A percentile compares a stretch with the other conserved stretches of the same genome.
phyloP scores from a whole-genome alignment of 2,888 invertebrate genomes.

The Amorpha juglandis region DNA sequence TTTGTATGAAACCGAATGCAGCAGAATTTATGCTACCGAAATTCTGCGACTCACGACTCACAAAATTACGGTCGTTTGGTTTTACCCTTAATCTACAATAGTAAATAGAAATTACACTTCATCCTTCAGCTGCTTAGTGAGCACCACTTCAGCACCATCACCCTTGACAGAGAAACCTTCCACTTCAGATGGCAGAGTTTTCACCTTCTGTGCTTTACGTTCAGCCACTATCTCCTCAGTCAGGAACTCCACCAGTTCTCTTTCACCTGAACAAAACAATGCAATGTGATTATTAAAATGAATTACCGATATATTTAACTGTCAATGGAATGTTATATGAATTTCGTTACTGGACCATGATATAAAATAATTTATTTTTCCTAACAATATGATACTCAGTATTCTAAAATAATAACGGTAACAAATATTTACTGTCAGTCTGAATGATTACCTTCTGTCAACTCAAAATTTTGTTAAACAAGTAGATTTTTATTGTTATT shows the following conservation, averaged over 20 bases:
- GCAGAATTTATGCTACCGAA: too few species aligned
- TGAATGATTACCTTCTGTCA: too few species aligned
- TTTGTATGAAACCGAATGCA: too few species aligned
- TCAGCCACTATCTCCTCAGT: slow-evolving; percentile 97
- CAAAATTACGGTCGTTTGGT: too few species aligned
- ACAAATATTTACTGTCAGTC: too few species aligned
- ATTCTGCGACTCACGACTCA: too few species aligned
- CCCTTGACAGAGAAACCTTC: slow-evolving; percentile 92
- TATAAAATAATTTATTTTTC: too few species aligned
- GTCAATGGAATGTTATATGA: neutral
- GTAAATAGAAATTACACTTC: slow-evolving; percentile 90
- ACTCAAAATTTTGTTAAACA: too few species aligned
- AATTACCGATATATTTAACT: neutral
- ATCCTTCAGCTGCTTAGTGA: slow-evolving; percentile 88
- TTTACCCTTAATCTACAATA: too few species aligned
- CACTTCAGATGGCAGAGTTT: slow-evolving; percentile 89
- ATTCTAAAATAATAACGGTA: too few species aligned
- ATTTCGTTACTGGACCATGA: neutral
- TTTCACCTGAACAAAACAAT: slow-evolving; percentile 85
- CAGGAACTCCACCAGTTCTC: slow-evolving; percentile 94
- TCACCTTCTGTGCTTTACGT: slow-evolving; percentile 91
- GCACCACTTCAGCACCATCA: slow-evolving; percentile 93
- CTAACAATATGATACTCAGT: too few species aligned
- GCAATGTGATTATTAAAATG: neutral
- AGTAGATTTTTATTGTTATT: too few species aligned